These are phyloP conservation scores for Thryonomys swinderianus DNA, from an alignment of 2,113 vertebrate species.

Conservation along the genomic window DNA sequence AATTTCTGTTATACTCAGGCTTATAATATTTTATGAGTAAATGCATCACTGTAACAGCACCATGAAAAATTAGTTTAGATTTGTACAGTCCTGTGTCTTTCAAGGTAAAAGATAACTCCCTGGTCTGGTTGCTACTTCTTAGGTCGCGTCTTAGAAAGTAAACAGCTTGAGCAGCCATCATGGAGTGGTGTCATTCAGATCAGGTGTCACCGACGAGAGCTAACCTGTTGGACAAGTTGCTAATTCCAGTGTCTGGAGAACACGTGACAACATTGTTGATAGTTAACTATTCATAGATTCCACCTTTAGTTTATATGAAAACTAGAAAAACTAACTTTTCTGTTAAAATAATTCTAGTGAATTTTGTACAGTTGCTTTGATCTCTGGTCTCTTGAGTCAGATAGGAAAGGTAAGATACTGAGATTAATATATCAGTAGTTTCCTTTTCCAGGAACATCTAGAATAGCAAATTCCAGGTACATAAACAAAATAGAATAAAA, in stretches of 20 bases:
- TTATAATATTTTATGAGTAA: neutral
- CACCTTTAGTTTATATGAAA: slow-evolving; percentile 26
- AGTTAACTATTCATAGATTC: neutral
- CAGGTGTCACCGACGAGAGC: neutral
- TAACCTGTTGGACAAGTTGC: slow-evolving; percentile 51
- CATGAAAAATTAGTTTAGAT: slow-evolving; percentile 42
- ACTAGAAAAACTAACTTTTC: slow-evolving; percentile 9
- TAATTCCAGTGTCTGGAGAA: neutral
- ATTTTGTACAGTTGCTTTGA: slow-evolving; percentile 17
- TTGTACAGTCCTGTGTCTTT: neutral
- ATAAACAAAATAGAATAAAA: slow-evolving; percentile 35
- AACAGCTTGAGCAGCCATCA: slow-evolving; percentile 7
- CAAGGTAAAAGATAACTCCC: slow-evolving; percentile 18
- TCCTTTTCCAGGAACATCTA: neutral
- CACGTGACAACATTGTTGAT: neutral
- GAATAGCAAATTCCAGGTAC: slow-evolving; percentile 28
- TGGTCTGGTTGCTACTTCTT: slow-evolving; percentile 19
- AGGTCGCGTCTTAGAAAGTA: neutral
- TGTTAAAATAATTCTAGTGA: neutral
- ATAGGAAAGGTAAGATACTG: slow-evolving; percentile 11
- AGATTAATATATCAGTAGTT: neutral
- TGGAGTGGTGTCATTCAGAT: neutral
- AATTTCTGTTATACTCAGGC: slow-evolving; percentile 8
- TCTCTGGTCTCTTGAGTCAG: slow-evolving; percentile 40
- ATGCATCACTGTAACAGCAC: neutral